Base-by-base conservation (phyloP, 2,113 vertebrate species). In the Apteryx owenii region DNA sequence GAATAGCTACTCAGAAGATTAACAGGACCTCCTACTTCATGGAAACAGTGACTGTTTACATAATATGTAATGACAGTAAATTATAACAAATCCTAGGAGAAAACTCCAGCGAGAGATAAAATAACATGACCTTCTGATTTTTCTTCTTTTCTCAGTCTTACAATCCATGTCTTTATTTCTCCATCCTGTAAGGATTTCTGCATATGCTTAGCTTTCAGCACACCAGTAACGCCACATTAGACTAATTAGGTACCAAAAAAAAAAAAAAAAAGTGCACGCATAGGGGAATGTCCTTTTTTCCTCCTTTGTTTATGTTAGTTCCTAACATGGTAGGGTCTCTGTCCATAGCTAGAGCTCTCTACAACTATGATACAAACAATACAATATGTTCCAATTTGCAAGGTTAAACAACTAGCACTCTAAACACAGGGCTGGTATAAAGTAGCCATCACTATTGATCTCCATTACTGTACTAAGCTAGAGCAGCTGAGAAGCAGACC, bases 1-100 rank as follows among this genome's bases (percentile, higher is more conserved):
- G 90, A 97, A 94, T 71, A 95, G 81, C 87, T 96, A 60, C 81
- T 95, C 51, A 85, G 79, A 95, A 58, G 85, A 96, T 92, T 85
- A 84, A 88, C 64, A 51, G 65, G 96, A 95, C 95, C 97, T 97
- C 93, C 97, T 85, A 96, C 70, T 97, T 91, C 85, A 97, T 95
- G 96, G 93, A 96, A 97, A 96, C 93, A 94, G 72, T 78, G 95
- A 98, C 97, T 96, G 96, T 97, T 97, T 97, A 95, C 93, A 96
- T 85, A 97, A 96, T 81, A 97, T 42, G 60, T 68, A 97, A 97
- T 91, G 81, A 97, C 89, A 91, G 50, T 81, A 95, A 97, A 96
- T 93, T 87, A 95, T 95, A 98, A 97, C 90, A 97, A 95, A 94
- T 95, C 92, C 96, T 94, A 88, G 85, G 93, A 96, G 94, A 97